phyloP scores from a whole-genome alignment of 1,140 invertebrate genomes.

The Temnothorax nylanderi region DNA sequence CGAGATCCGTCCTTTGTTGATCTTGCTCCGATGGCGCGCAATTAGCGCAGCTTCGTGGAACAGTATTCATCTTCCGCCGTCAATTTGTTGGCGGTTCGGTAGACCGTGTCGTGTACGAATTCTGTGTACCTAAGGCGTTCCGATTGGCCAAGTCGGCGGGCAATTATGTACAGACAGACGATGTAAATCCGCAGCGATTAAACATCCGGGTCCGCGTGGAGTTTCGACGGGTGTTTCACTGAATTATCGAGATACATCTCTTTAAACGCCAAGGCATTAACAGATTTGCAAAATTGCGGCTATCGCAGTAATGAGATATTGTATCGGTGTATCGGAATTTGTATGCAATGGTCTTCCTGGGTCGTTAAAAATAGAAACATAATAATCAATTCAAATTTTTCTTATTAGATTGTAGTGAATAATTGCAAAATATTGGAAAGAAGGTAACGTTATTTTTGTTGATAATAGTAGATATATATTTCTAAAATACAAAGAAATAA shows the following conservation, averaged over 20 bases:
- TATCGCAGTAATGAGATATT: constrained; percentile 33
- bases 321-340: neutral
- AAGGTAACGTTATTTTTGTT: neutral
- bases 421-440: neutral
- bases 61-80: constrained; percentile 57
- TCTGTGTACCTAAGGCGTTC: constrained; percentile 56
- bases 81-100: constrained; percentile 58
- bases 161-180: constrained; percentile 45
- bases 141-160: constrained; percentile 39
- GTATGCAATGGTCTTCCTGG: neutral
- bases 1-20: constrained; percentile 56
- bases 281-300: constrained; percentile 17
- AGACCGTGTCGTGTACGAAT: constrained; percentile 55
- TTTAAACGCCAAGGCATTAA: neutral
- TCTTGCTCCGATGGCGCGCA: constrained; percentile 37
- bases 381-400: neutral
- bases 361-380: neutral
- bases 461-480: neutral
- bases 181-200: constrained; percentile 50
- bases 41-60: constrained; percentile 57
- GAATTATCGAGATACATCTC: constrained; percentile 11
- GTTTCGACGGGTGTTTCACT: constrained; percentile 15
- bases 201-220: neutral
- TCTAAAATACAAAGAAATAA: neutral
- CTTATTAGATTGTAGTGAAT: neutral